Conservation (phyloP, 2,888 invertebrate genomes). For the Saturnia japonica region DNA sequence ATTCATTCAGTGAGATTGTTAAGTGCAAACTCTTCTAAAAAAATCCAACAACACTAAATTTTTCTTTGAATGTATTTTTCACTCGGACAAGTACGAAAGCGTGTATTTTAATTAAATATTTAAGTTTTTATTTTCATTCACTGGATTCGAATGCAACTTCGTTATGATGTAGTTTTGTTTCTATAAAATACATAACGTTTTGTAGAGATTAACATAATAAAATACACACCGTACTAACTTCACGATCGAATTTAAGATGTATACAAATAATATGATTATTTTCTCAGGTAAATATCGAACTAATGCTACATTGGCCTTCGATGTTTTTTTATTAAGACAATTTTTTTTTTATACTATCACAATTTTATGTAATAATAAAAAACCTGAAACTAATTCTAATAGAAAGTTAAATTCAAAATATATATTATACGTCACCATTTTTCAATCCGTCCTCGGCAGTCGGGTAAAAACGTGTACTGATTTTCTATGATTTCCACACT, state of each 20-base stretch:
- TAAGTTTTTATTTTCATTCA: conserved; percentile 34
- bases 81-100: conserved; percentile 42
- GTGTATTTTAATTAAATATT: conserved; percentile 44
- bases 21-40: conserved; percentile 29
- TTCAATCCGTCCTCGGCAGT: too few species aligned
- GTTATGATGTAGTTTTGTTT: neutral
- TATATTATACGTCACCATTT: too few species aligned
- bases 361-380: too few species aligned
- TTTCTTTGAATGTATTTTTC: conserved; percentile 37
- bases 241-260: neutral
- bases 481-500: too few species aligned
- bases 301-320: too few species aligned
- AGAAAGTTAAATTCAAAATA: too few species aligned
- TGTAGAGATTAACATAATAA: neutral
- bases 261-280: too few species aligned
- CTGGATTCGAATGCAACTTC: conserved; percentile 7
- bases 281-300: too few species aligned
- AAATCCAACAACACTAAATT: conserved; percentile 27
- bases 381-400: too few species aligned
- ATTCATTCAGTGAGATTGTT: conserved; percentile 35
- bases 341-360: too few species aligned
- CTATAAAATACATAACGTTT: neutral
- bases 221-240: neutral
- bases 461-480: too few species aligned
- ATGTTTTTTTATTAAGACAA: too few species aligned